These are phyloP conservation scores for Trichopria drosophilae DNA, from an alignment of 2,888 invertebrate genomes.

Conservation along the genomic window DNA sequence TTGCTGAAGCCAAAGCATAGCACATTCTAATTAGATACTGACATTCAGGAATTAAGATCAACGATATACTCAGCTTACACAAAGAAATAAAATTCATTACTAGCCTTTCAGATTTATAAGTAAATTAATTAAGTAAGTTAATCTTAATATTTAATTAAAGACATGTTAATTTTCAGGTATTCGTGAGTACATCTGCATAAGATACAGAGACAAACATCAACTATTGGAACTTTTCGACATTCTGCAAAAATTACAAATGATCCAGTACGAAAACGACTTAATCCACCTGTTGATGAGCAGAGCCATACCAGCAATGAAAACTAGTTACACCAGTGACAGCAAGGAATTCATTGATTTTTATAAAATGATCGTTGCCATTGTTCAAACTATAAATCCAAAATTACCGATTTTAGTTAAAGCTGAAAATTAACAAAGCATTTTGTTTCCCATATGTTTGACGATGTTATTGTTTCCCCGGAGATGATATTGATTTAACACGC, in stretches of 20 bases:
- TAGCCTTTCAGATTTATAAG: neutral
- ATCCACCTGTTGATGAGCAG: conserved; percentile 38
- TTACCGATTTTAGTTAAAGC: conserved; percentile 46
- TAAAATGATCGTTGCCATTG: conserved; percentile 48
- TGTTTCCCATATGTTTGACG: neutral
- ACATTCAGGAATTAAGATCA: too few species aligned
- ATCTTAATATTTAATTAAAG: conserved; percentile 6
- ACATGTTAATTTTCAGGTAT: conserved; percentile 25
- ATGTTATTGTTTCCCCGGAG: neutral
- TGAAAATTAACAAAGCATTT: conserved; percentile 27
- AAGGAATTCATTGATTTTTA: conserved; percentile 43
- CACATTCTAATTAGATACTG: too few species aligned
- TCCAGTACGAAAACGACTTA: conserved; percentile 41
- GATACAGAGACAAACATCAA: conserved; percentile 43
- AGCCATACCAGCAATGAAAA: conserved; percentile 41
- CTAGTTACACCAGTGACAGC: conserved; percentile 32
- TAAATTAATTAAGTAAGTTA: too few species aligned
- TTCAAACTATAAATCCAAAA: conserved; percentile 48
- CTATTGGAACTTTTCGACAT: conserved; percentile 41
- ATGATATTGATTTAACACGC: conserved; percentile 22
- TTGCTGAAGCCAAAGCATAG: too few species aligned
- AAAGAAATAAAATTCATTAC: neutral
- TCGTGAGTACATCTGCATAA: conserved; percentile 37
- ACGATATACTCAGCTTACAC: too few species aligned
- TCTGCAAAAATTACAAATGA: conserved; percentile 46